These are phyloP conservation scores for Acanthosepion lycidas DNA, from an alignment of 2,888 invertebrate species.

Conservation along the genomic window DNA sequence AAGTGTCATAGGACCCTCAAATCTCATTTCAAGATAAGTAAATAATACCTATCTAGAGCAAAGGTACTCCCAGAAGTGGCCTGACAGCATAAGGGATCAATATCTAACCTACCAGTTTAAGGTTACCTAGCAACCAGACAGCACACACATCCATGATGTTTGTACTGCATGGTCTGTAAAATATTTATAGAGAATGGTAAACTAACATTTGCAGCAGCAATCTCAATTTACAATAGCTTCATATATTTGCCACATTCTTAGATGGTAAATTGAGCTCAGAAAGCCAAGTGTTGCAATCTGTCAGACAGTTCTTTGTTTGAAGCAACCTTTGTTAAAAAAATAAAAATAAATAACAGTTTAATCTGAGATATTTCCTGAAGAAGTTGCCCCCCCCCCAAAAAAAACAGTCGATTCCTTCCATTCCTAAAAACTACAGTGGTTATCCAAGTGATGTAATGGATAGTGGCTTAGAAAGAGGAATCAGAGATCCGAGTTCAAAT, in stretches of 20 bases:
- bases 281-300: not conserved
- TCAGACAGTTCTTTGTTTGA: too few relatives aligned
- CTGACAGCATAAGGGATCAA: conserved; percentile 20
- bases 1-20: not conserved
- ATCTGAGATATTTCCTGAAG: too few relatives aligned
- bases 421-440: too few relatives aligned
- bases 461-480: too few relatives aligned
- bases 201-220: not conserved
- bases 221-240: not conserved
- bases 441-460: too few relatives aligned
- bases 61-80: not conserved
- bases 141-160: not conserved
- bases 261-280: not conserved
- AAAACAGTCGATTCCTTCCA: too few relatives aligned
- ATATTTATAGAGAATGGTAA: conserved; percentile 21
- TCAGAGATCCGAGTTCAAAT: too few relatives aligned
- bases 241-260: not conserved
- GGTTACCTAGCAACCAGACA: conserved; percentile 9
- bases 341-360: too few relatives aligned
- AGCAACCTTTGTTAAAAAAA: too few relatives aligned
- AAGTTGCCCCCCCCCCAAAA: too few relatives aligned
- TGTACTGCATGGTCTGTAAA: not conserved
- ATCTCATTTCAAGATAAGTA: not conserved
- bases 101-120: not conserved
- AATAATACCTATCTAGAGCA: not conserved